These are phyloP conservation scores for Halcyon leucocephala DNA, from an alignment of 2,797 vertebrate species.

Conservation along the genomic window DNA sequence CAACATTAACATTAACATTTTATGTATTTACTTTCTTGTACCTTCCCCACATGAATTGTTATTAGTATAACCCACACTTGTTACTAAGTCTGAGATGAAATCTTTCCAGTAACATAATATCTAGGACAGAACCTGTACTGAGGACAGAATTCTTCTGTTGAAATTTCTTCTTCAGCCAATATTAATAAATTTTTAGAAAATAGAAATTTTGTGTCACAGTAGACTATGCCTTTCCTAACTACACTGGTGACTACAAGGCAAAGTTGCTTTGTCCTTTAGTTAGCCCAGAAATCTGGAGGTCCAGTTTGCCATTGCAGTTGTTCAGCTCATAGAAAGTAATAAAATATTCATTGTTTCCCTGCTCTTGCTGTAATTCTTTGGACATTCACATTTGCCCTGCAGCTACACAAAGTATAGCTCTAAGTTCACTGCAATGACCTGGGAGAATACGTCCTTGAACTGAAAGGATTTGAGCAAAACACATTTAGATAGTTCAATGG, in stretches of 20 bases:
- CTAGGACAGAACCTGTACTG: neutral
- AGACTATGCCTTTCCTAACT: neutral
- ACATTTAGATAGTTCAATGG: neutral
- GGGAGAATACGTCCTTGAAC: neutral
- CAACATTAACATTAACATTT: neutral
- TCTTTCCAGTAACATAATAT: rapidly evolving
- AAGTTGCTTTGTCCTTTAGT: neutral
- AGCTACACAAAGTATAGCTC: neutral
- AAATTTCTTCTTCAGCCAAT: neutral
- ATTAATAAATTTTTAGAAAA: neutral
- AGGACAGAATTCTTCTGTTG: neutral
- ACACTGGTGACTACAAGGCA: neutral
- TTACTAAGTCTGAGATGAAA: neutral
- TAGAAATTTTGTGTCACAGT: neutral
- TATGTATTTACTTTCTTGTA: neutral
- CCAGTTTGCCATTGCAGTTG: neutral
- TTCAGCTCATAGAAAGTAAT: neutral
- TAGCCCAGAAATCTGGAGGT: neutral
- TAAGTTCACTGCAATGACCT: neutral
- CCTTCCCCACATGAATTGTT: neutral
- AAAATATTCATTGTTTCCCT: neutral
- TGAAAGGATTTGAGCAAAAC: neutral
- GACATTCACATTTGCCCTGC: neutral
- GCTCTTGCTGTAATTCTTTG: neutral
- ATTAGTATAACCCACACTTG: neutral